Conservation (phyloP, 2,888 invertebrate species). For the Lapara coniferarum region DNA sequence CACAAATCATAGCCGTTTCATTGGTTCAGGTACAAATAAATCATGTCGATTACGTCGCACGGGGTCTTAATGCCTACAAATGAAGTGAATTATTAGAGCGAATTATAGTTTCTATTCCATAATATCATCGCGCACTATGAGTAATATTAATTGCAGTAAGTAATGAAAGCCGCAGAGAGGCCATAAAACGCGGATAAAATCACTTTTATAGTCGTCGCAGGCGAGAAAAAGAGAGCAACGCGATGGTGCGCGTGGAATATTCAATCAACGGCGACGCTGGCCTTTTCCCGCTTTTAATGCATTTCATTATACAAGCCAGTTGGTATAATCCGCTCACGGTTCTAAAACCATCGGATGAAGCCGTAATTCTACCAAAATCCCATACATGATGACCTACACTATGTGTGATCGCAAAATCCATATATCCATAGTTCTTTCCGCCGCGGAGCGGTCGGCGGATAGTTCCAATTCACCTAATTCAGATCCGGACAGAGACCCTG, state of each 20-base stretch:
- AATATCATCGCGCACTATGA: conserved; percentile 25
- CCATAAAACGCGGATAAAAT: conserved; percentile 45
- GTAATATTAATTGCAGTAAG: conserved; percentile 40
- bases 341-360: conserved; percentile 27
- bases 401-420: background rate
- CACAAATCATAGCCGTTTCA: background rate
- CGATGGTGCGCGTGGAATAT: conserved; percentile 48
- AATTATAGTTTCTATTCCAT: background rate
- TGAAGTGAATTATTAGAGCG: conserved; percentile 22
- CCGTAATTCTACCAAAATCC: conserved; percentile 4
- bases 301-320: conserved; percentile 32
- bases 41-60: conserved; percentile 21
- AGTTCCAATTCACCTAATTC: conserved; percentile 43
- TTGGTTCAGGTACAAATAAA: conserved; percentile 13
- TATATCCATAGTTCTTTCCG: too few relatives aligned
- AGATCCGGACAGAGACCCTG: conserved; percentile 43
- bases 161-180: conserved; percentile 35
- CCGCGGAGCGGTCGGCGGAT: conserved; percentile 30
- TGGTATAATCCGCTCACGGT: conserved; percentile 30
- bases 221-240: conserved; percentile 44
- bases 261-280: conserved; percentile 42
- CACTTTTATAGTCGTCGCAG: conserved; percentile 43
- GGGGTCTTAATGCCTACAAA: conserved; percentile 14
- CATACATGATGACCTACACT: background rate
- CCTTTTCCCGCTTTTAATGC: conserved; percentile 26